Evolutionary conservation across 2,797 vertebrate genomes (phyloP), one percentile per base, ranked within the genome.

Genomic region (Gymnoscopelus microlampas): DNA sequence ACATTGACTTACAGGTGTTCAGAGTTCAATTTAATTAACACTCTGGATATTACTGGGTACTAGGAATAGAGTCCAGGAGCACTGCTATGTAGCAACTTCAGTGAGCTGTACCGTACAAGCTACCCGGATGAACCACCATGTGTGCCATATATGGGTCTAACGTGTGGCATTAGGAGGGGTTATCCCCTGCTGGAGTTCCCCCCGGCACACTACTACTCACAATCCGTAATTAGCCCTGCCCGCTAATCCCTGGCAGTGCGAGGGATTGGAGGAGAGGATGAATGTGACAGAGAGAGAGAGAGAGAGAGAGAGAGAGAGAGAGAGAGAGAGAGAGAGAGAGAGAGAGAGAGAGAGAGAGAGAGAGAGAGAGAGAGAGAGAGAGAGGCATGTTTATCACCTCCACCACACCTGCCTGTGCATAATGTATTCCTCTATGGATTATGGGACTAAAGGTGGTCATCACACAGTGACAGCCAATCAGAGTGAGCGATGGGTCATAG

Each of bases 361-460:
- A 64, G 35, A 62, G 68, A 70, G 47, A 55, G 59, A 61, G 19
- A 47, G 15, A 57, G 48, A 50, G 14, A 12, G 49, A 39, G 35
- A 71, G 53, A 60, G 65, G 5, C 35, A 69, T 62, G 62, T 79
- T 81, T 82, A 77, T 87, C 69, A 70, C 65, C 58, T 72, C 54
- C 68, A 44, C 8, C 39, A 24, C 26, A 35, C 26, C 53, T 50
- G 53, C 39, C 49, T 44, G 29, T 60, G 39, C 56, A 64, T 39
- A 47, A 47, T 47, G 50, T 32, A 44, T 15, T 8, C 9, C 39
- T 13, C 6, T 35, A 44, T 44, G 39, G 50, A 51, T 51, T 15
- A 51, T 51, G 50, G 50, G 39, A 44, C 35, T 39, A 44, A 3
- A 29, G 26, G 39, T 44, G 39, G 39, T 44, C 39, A 7, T 44